Evolutionary conservation across 2,797 vertebrate species (phyloP), one percentile per base, ranked within the genome.

Genomic region (Tangara arthus): DNA sequence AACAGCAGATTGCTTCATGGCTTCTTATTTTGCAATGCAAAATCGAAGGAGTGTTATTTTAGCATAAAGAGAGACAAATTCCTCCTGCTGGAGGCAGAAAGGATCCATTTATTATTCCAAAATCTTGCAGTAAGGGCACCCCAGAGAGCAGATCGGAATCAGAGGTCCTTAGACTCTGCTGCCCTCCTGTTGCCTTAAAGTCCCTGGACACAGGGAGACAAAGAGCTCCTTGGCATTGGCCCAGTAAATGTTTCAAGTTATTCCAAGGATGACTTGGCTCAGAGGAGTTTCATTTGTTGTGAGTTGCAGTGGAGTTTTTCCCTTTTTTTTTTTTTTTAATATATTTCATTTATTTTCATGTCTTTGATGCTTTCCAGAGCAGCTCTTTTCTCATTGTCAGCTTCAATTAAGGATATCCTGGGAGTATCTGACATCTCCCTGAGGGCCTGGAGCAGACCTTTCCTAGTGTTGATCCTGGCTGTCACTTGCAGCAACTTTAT

Each of bases 311-410:
- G 12, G 17, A 73, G 18, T 3, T 6, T 3, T 2, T 19, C 1
- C 3, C 2, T 6, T 1, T 35, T 5, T 41, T 26, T 6, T 56
- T 41, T 17, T 73, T 84, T 81, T 35, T 0, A 42, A 60, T 46
- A 61, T 16, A 35, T 11, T 76, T 87, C 3, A 1, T 87, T 87
- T 90, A 56, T 84, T 84, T 93, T 47, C 53, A 22, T 55, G 28
- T 57, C 64, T 93, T 76, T 83, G 80, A 88, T 68, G 21, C n/a
- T 90, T 95, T 82, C 89, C 87, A 96, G 71, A 83, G 49, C 39
- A 88, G 41, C 22, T 90, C 21, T 84, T 92, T 87, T 69, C 68
- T 68, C 73, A 63, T 20, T 89, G 77, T 95, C 70, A 52, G 11
- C 55, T 90, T 87, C 61, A 87, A 0, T 79, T 84, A 83, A 76